A percentile compares a stretch with the other conserved stretches of the same genome.
Evolutionary conservation across 2,113 vertebrate genomes (phyloP).

Genomic region (Mobula birostris): DNA sequence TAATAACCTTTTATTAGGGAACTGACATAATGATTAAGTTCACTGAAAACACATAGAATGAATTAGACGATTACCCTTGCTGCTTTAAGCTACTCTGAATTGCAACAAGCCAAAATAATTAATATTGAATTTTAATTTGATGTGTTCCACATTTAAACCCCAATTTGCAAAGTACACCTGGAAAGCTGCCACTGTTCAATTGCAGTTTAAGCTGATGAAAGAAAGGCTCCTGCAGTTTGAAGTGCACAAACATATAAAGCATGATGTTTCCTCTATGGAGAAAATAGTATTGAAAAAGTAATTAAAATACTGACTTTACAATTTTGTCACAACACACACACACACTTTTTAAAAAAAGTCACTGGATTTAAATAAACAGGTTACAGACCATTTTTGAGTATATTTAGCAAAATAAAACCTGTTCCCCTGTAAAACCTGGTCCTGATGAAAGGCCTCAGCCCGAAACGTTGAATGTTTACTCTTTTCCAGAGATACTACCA

Average conservation of each 20-base stretch:
- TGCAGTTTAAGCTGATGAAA: constrained; percentile 82
- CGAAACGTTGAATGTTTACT: too few relatives aligned
- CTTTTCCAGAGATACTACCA: too few relatives aligned
- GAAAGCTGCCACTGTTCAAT: constrained; percentile 73
- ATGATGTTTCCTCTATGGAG: constrained; percentile 67
- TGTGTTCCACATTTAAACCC: constrained; percentile 87
- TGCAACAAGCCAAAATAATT: constrained; percentile 88
- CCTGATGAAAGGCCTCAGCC: too few relatives aligned
- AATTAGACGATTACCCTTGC: constrained; percentile 91
- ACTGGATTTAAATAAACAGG: constrained; percentile 51
- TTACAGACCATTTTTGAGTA: not conserved
- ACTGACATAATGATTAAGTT: constrained; percentile 99
- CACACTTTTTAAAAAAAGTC: constrained; percentile 66
- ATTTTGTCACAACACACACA: constrained; percentile 75
- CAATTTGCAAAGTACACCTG: constrained; percentile 91
- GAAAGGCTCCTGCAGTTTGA: constrained; percentile 76
- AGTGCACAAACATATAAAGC: constrained; percentile 66
- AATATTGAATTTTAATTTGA: constrained; percentile 97
- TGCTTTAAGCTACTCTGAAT: constrained; percentile 78
- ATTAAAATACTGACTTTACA: constrained; percentile 77
- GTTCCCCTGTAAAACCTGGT: too few relatives aligned
- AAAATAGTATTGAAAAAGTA: constrained; percentile 76
- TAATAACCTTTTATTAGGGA: constrained; percentile 99
- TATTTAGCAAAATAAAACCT: not conserved
- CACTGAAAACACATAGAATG: constrained; percentile 79